Evolutionary conservation across 1,140 invertebrate species (phyloP).

Genomic region (Drosophila yakuba): DNA sequence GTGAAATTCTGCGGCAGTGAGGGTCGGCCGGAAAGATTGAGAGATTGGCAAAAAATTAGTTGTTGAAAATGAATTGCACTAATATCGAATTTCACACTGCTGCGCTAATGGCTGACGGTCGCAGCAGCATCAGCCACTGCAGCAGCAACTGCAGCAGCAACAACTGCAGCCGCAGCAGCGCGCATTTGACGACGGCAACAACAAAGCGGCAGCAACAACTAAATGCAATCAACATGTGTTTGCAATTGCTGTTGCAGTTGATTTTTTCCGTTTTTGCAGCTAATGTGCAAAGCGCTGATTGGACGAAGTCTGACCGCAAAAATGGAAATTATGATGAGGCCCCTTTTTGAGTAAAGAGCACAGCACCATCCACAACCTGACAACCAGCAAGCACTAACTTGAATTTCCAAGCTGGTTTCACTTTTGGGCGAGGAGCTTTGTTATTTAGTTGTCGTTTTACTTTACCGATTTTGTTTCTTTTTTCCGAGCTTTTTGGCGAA

Average conservation of each 20-base stretch:
- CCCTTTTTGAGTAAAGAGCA: conserved; percentile 80
- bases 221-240: conserved; percentile 80
- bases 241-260: conserved; percentile 45
- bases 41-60: conserved; percentile 73
- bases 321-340: conserved; percentile 82
- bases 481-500: conserved; percentile 32
- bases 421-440: conserved; percentile 71
- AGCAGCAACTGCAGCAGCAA: conserved; percentile 40
- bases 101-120: conserved; percentile 73
- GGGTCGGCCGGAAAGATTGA: conserved; percentile 39
- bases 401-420: conserved; percentile 68
- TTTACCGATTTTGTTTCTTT: conserved; percentile 32
- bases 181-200: conserved; percentile 67
- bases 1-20: background rate
- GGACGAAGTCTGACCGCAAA: conserved; percentile 80
- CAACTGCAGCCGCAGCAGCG: conserved; percentile 40
- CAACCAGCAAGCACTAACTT: conserved; percentile 44
- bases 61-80: conserved; percentile 83
- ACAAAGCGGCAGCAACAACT: conserved; percentile 57
- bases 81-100: conserved; percentile 82
- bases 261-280: conserved; percentile 33
- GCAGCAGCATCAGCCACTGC: conserved; percentile 41
- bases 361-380: conserved; percentile 30
- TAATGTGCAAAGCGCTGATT: conserved; percentile 83
- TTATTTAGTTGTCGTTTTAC: conserved; percentile 53